Evolutionary conservation across 2,888 invertebrate species (phyloP), one percentile per base, ranked within the genome.

Genomic region (Auanema freiburgensis): DNA sequence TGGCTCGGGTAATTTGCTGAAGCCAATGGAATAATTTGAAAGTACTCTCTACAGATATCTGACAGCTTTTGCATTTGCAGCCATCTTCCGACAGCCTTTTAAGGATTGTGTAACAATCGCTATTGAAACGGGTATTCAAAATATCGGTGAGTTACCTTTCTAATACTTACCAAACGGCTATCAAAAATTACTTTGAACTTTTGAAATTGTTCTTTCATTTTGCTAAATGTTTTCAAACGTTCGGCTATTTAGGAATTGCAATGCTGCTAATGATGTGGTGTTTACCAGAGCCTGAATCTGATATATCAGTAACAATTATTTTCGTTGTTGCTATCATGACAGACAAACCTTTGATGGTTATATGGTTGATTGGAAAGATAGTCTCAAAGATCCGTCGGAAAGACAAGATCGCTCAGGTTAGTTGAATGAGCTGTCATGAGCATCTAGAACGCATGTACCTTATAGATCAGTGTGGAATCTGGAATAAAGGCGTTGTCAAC

Each of bases 101-200:
- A 59, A 56, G 10, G 66, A 76, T 41, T 23, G 63, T n/a, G 41
- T 67, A 21, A 75, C 75, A 2, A 72, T 76, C 33, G 75, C 75
- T 52, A 73, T 75, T 41, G 75, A 75, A 42, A 75, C 75, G 21
- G 75, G 75, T 8, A 66, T 75, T 21, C 75, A 75, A 49, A 75
- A 75, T 54, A 57, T 67, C 10, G 71, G 72, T 71, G 16, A 44
- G 57, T 33, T 33, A 33, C 33, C 33, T 8, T 33, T 33, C 8
- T 33, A 3, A 5, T 5, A 5, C 33, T 33, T 33, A 33, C 3
- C 8, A 33, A 33, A 33, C 33, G 33, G 33, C 33, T 33, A 33
- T 33, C 33, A 33, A 33, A 33, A 33, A 33, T 5, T 33, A 33
- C 8, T 33, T 33, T 33, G 33, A 33, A 33, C 33, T 33, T 33